Percentiles rank a stretch among this genome's conserved stretches.
Evolutionary conservation across 2,888 invertebrate species (phyloP).

Genomic region (Cybosia mesomella): DNA sequence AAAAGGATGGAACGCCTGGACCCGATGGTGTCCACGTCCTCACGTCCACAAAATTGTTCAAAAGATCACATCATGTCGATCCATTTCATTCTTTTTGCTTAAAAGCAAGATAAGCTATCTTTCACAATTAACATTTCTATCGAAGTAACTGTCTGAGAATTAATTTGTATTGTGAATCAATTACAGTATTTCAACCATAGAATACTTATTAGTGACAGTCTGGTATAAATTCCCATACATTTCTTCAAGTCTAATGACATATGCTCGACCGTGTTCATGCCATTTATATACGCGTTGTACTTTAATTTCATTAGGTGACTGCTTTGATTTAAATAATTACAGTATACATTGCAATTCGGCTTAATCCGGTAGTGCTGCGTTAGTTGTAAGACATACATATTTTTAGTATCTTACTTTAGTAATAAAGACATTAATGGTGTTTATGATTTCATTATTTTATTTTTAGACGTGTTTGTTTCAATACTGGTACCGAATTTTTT

Average conservation of each 20-base stretch:
- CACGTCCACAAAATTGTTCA: neutral
- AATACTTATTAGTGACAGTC: constrained; percentile 41
- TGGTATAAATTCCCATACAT: constrained; percentile 17
- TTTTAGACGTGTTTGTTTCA: too few relatives aligned
- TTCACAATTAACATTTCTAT: neutral
- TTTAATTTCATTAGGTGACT: neutral
- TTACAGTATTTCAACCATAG: constrained; percentile 37
- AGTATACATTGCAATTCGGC: neutral
- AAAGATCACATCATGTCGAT: neutral
- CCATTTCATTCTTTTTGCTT: neutral
- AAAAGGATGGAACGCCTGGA: too few relatives aligned
- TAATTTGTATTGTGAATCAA: neutral
- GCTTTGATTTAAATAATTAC: neutral
- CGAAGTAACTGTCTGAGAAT: neutral
- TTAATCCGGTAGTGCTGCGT: neutral
- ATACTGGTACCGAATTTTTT: too few relatives aligned
- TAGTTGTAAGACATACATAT: neutral
- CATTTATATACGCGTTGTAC: neutral
- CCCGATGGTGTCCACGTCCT: too few relatives aligned
- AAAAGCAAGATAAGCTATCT: neutral
- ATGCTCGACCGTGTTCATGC: neutral
- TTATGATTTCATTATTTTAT: neutral
- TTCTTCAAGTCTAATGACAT: neutral
- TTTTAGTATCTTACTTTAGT: too few relatives aligned
- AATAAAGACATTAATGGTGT: too few relatives aligned